Evolutionary conservation across 1,140 invertebrate genomes (phyloP).

Genomic region (Watersipora subatra): DNA sequence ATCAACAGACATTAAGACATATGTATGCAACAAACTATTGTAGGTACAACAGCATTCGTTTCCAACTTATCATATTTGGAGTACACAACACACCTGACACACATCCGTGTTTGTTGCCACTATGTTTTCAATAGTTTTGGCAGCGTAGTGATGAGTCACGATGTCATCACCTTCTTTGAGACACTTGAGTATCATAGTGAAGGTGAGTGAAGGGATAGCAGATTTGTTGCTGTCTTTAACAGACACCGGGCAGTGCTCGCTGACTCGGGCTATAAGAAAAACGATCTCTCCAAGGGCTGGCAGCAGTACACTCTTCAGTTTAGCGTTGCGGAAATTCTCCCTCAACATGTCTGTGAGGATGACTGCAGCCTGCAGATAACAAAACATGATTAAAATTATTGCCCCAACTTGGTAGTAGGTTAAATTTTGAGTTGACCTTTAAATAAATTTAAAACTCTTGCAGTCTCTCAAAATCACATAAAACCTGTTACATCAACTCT

Average conservation of each 20-base stretch:
- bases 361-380: slow-evolving; percentile 21
- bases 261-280: slow-evolving; percentile 21
- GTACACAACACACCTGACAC: background rate
- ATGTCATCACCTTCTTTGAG: slow-evolving; percentile 36
- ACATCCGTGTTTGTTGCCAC: slow-evolving; percentile 20
- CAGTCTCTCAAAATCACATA: too few relatives aligned
- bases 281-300: slow-evolving; percentile 36
- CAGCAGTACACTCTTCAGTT: slow-evolving; percentile 32
- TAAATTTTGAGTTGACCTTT: too few relatives aligned
- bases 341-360: slow-evolving; percentile 32
- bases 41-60: too few relatives aligned
- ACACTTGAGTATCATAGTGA: slow-evolving; percentile 28
- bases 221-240: background rate
- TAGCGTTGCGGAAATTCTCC: slow-evolving; percentile 32
- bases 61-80: too few relatives aligned
- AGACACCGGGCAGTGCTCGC: background rate
- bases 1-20: too few relatives aligned
- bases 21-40: too few relatives aligned
- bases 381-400: too few relatives aligned
- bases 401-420: too few relatives aligned
- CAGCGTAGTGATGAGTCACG: slow-evolving; percentile 32
- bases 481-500: too few relatives aligned
- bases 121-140: slow-evolving; percentile 39
- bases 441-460: too few relatives aligned
- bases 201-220: slow-evolving; percentile 31